Evolutionary conservation across 2,113 vertebrate genomes (phyloP), one percentile per base, ranked within the genome.

Genomic region (Ascaphus truei): DNA sequence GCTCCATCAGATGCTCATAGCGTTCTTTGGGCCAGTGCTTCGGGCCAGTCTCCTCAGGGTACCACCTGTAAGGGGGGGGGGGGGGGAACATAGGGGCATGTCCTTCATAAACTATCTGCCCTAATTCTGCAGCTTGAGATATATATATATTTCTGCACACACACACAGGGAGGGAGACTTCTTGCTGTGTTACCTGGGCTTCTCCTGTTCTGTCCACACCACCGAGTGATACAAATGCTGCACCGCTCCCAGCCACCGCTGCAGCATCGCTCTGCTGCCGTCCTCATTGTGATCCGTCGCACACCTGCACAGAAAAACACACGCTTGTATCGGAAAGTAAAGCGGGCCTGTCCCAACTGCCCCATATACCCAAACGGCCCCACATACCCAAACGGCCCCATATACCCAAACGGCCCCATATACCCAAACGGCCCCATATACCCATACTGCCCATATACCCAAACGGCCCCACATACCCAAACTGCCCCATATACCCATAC

Each of bases 211-310:
- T 71, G 88, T 93, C 94, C 91, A 96, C 64, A 83, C 82, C 22
- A 98, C 89, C 0, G 92, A 84, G 41, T 90, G 93, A 56, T 99
- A 98, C 39, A 81, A 82, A 1, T 76, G 75, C 61, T 93, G 89
- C 86, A 94, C 87, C 0, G 85, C 83, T 0, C 83, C 89, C 13
- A 98, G 88, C 96, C 96, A 98, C 74, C 95, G 94, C 62, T 60
- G 90, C 64, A 98, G 88, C 41, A 99, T 78, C 10, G 85, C 90
- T 0, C 90, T 95, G 0, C 93, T 97, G 79, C 93, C 94, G 80
- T 99, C 96, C 0, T 8, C 51, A 47, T 99, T 99, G 86, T 99
- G 96, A 72, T 99, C 96, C 0, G 96, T 96, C 3, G 92, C 95
- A 0, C 86, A 93, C 96, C 96, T 99, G 78, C 2, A 30, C 29